Evolutionary conservation across 2,113 vertebrate species (phyloP).

Genomic region (Brachyhypopomus gauderio): DNA sequence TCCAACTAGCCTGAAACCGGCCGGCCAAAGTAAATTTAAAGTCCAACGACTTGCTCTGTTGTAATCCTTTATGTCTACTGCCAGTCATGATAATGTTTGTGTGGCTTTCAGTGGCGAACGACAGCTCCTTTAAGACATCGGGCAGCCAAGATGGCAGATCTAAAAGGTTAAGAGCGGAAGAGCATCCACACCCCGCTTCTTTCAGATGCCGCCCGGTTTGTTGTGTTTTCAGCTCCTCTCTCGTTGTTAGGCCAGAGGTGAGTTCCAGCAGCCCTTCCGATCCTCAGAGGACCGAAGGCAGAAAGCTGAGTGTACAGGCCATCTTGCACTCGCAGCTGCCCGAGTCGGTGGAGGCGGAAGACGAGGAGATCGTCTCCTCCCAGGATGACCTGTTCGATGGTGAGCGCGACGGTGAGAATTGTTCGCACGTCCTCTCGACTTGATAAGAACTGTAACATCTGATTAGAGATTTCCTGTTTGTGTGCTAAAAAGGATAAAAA

Average conservation of each 20-base stretch:
- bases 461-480: too few relatives aligned
- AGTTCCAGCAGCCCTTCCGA: constrained; percentile 73
- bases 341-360: constrained; percentile 64
- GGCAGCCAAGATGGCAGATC: constrained; percentile 54
- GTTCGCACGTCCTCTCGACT: neutral
- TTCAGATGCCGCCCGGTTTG: neutral
- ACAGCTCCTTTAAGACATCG: constrained; percentile 44
- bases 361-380: constrained; percentile 78
- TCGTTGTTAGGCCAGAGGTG: constrained; percentile 66
- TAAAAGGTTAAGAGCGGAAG: constrained; percentile 60
- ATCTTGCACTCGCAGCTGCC: constrained; percentile 65
- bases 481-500: too few relatives aligned
- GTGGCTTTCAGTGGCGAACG: constrained; percentile 56
- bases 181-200: neutral
- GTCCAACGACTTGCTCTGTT: neutral
- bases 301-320: constrained; percentile 61
- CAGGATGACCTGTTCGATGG: constrained; percentile 89
- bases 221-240: neutral
- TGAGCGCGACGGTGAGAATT: constrained; percentile 56
- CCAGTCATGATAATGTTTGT: neutral
- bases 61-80: neutral
- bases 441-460: neutral
- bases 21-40: constrained; percentile 46
- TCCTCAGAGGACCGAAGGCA: constrained; percentile 55
- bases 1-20: constrained; percentile 48